Conservation (phyloP, 2,888 invertebrate species). For the Lepidocyrtinus sp. region DNA sequence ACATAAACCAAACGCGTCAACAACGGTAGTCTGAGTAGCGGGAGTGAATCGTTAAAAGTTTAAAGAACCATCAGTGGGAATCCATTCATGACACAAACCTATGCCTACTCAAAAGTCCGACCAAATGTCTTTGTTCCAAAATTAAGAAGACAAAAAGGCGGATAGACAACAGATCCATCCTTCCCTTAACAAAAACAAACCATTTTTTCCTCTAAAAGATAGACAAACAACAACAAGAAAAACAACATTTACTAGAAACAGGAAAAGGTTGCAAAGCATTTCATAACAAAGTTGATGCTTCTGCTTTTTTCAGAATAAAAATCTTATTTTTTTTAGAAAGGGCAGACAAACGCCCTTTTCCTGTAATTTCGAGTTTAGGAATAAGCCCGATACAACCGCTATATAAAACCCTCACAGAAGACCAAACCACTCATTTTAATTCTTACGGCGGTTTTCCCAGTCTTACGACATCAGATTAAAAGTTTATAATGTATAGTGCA, state of each 20-base stretch:
- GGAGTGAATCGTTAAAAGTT: slow-evolving; percentile 54
- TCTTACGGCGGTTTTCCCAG: no score
- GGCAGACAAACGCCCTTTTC: neutral
- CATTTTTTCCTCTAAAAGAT: neutral
- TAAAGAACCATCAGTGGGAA: slow-evolving; percentile 47
- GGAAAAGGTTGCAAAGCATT: neutral
- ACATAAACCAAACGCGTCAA: no score
- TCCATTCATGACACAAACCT: slow-evolving; percentile 30
- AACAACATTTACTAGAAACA: neutral
- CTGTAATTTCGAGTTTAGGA: neutral
- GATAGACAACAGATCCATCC: neutral
- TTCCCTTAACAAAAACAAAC: neutral
- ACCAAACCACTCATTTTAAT: no score
- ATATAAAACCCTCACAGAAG: no score
- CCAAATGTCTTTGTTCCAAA: no score
- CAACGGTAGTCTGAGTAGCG: no score
- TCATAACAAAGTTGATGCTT: neutral
- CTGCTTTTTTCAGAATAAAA: no score
- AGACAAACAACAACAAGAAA: neutral
- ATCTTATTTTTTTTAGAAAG: no score
- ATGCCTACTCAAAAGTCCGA: neutral
- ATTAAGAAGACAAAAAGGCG: neutral
- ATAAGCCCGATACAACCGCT: no score
- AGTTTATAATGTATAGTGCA: neutral
- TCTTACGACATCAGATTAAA: neutral